Evolutionary conservation across 53 echinoderm and acorn worm species (phyloP), one percentile per base, ranked within the genome.

Genomic region (Hippasteria phrygiana): DNA sequence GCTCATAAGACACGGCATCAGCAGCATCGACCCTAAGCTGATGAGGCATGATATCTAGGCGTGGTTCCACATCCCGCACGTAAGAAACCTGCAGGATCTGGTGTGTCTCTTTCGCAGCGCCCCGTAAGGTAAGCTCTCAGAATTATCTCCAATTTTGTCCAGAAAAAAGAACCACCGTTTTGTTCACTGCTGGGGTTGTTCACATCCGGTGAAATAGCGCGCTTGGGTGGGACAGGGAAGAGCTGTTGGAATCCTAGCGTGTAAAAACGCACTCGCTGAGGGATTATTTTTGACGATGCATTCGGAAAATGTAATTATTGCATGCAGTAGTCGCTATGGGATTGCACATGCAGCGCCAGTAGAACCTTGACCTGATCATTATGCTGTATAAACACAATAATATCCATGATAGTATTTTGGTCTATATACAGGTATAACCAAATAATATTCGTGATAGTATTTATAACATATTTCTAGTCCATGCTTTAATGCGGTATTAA

Each of bases 11-110:
- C 51, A 14, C 16, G 1, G 2, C 12, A 51, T 14, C 51, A 51
- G 16, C 51, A 10, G 18, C 77, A 77, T 51, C 32, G 54, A 46
- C 75, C 75, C 75, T 47, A 45, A 51, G 24, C 56, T 59, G 9
- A 40, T 59, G 55, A 62, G 33, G 78, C 26, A 55, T 27, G 75
- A 75, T 34, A 75, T 27, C 78, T 55, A 78, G 78, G 78, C 78
- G 78, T 78, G 78, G 78, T 59, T 78, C 78, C 20, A 53, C 78
- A 78, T 24, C 78, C 8, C 39, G 31, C 64, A 66, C 14, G 33
- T 32, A 35, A 66, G 67, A 78, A 78, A 78, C 62, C 42, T 72
- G 39, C 27, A 7, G 38, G 36, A 39, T 78, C 28, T 55, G 55
- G 59, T 55, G 37, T 24, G 39, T 39, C 22, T 78, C 24, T 13